These are phyloP conservation scores for Mantis religiosa DNA, from an alignment of 2,888 invertebrate genomes.

Conservation along the genomic window DNA sequence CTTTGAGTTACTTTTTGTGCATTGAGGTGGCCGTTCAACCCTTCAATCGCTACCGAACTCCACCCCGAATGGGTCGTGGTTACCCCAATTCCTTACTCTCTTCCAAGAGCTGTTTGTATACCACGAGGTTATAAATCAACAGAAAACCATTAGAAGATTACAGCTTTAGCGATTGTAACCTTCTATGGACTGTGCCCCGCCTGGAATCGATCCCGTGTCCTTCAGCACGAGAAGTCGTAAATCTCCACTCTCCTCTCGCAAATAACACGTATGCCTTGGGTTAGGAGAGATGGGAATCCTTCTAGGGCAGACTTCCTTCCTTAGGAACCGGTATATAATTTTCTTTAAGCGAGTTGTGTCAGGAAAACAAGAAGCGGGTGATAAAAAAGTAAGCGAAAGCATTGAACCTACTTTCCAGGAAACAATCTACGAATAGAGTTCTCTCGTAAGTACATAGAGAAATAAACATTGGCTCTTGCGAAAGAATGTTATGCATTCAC, in stretches of 20 bases:
- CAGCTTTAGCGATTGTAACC: not conserved
- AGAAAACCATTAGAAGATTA: not conserved
- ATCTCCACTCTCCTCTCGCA: not conserved
- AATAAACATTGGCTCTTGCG: no score
- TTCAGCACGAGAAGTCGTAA: not conserved
- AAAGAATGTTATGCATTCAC: no score
- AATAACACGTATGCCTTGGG: not conserved
- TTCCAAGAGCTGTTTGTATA: no score
- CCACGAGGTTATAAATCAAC: no score
- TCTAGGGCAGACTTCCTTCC: not conserved
- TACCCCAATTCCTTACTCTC: no score
- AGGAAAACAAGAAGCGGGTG: not conserved
- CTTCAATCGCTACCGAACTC: no score
- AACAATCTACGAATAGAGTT: no score
- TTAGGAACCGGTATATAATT: not conserved
- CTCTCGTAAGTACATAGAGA: no score
- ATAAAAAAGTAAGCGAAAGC: not conserved
- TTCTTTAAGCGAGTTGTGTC: not conserved
- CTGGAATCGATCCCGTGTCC: not conserved
- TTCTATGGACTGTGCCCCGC: not conserved
- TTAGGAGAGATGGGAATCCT: not conserved
- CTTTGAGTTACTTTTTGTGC: no score
- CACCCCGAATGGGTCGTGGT: no score
- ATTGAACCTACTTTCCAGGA: not conserved
- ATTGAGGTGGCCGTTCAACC: no score